phyloP scores from a whole-genome alignment of 2,797 vertebrate genomes.

The Clarias platycephalus region DNA sequence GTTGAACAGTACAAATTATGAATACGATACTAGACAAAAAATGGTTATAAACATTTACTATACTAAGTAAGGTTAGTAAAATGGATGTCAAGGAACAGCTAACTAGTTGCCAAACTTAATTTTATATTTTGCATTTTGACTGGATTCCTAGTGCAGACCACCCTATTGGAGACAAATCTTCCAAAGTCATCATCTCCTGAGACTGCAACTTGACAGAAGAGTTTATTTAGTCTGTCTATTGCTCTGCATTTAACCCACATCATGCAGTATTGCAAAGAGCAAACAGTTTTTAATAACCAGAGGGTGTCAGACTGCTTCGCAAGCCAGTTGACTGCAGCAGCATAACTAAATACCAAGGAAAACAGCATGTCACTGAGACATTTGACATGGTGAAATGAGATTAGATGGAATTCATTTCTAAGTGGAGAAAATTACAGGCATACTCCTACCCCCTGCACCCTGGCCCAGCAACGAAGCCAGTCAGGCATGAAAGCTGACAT shows the following conservation, averaged over 20 bases:
- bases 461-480: constrained; percentile 65
- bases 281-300: constrained; percentile 78
- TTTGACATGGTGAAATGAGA: constrained; percentile 82
- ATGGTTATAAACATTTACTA: background rate
- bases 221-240: constrained; percentile 79
- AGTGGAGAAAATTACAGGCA: constrained; percentile 79
- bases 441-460: constrained; percentile 54
- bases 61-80: background rate
- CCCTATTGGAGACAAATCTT: constrained; percentile 5
- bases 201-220: constrained; percentile 72
- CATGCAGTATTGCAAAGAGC: constrained; percentile 73
- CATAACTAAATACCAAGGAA: constrained; percentile 81
- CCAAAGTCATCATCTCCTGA: constrained; percentile 61
- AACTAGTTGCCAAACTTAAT: constrained; percentile 5
- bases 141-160: constrained; percentile 44
- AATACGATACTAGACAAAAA: background rate
- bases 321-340: constrained; percentile 75
- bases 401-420: constrained; percentile 83
- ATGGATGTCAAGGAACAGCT: background rate
- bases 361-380: constrained; percentile 75
- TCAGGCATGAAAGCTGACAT: constrained; percentile 76
- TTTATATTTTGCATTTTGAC: constrained; percentile 27
- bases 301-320: constrained; percentile 71
- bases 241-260: constrained; percentile 82
- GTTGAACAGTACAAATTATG: background rate